Base-by-base conservation (phyloP, 92 coral and sea anemone genomes). In the Palythoa caribaeorum region DNA sequence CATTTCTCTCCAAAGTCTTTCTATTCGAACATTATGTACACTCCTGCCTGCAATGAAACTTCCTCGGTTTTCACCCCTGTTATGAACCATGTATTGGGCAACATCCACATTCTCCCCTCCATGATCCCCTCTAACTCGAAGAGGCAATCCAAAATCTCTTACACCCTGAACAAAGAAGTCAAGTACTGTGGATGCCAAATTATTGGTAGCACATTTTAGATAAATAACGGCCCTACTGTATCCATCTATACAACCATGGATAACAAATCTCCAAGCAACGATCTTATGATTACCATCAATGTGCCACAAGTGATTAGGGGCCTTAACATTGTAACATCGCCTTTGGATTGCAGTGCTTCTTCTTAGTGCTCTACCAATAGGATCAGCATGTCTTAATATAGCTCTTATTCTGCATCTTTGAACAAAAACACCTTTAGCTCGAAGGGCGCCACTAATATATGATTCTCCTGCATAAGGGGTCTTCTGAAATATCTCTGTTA, bases 391-490 rank as follows among this genome's bases (percentile, higher is more conserved):
- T 14, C 77, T 72, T 47, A 90, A 70, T 68, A 68, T 87, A 0
- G 36, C 90, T 79, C 92, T 90, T 78, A 90, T 74, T 74, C 93
- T 73, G 79, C 68, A 28, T 75, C 95, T 90, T 87, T 93, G 93
- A 78, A 90, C 92, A 87, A 84, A 84, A 79, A 87, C 73, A 76
- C 94, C 91, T 12, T 76, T 76, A 86, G 91, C 94, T 44, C 83
- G 86, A 60, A 91, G 89, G 19, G 84, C 89, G 87, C 92, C 92
- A 75, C 88, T 80, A 38, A 89, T 79, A 83, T 89, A 89, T 9
- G 86, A 83, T 79, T 86, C 91, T 28, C 95, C 92, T 59, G 89
- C 91, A 89, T 81, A 92, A 54, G 95, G 91, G n/a, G 89, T 88
- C 87, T 70, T 83, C n/a, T 78, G 38, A 75, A 92, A 79, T 51